Conservation (phyloP, 1,140 invertebrate species). For the Gryllus bimaculatus region DNA sequence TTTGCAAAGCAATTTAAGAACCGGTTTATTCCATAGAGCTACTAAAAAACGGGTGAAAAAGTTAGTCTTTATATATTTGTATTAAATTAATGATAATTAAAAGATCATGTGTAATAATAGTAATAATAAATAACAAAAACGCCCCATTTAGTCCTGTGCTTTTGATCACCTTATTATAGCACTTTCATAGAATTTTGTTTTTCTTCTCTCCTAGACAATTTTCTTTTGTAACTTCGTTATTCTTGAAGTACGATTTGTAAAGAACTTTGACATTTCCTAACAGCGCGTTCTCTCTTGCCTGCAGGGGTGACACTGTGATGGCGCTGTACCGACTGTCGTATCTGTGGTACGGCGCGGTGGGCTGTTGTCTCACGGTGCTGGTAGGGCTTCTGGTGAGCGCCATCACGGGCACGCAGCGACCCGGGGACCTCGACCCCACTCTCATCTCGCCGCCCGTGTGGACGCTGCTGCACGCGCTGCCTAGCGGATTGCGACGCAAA, state of each 20-base stretch:
- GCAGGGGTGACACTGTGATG: conserved; percentile 26
- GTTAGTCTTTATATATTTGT: too few species aligned
- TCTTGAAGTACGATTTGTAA: background rate
- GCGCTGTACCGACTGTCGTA: conserved; percentile 56
- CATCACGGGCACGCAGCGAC: conserved; percentile 48
- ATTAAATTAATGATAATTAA: too few species aligned
- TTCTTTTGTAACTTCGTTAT: background rate
- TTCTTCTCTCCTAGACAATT: background rate
- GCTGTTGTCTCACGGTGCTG: conserved; percentile 55
- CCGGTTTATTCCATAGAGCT: background rate
- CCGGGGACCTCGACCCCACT: conserved; percentile 40
- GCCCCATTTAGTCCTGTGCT: background rate
- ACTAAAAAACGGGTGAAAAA: too few species aligned
- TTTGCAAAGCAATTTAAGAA: background rate
- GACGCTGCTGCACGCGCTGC: conserved; percentile 27
- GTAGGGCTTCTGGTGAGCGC: conserved; percentile 62
- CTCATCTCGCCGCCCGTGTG: conserved; percentile 43
- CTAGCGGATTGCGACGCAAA: background rate
- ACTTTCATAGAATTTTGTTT: background rate
- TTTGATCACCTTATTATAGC: background rate
- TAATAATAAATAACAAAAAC: background rate
- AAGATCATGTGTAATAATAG: too few species aligned
- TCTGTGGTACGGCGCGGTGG: conserved; percentile 71
- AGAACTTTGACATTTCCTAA: background rate
- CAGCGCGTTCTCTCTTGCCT: background rate